Evolutionary conservation across 30 jellyfish, hydroid and myxozoan species (phyloP), one percentile per base, ranked within the genome.

Genomic region (Aurelia sp.): DNA sequence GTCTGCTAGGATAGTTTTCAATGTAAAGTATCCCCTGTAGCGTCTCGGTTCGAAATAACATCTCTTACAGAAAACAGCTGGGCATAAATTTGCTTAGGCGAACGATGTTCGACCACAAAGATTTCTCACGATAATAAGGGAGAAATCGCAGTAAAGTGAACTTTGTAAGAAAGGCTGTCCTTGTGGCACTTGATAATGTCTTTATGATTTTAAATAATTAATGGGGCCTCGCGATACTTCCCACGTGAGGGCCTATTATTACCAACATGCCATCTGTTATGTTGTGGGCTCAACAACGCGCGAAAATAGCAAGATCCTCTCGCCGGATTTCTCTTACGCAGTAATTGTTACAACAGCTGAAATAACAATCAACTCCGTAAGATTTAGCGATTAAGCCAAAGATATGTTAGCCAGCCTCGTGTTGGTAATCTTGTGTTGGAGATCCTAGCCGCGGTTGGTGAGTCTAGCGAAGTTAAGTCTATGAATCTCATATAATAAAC

Each of bases 181-280:
- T 70, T 70, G 81, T 70, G 81, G 81, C 63, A 73, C 21, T 19
- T 73, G 84, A 73, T 73, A 73, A 73, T 60, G 50, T 73, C 33
- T 73, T n/a, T 15, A 19, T 50, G 30, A 37, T 44, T 48, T 22
- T 79, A 63, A 64, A 79, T 79, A 59, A 79, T 79, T 79, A 27
- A 79, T 79, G 20, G 51, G 62, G 73, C 51, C 52, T 37, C 57
- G 44, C 81, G 89, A 79, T 66, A 79, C 70, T 16, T 62, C 19
- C 70, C 89, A 79, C 76, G 89, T 79, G 89, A 79, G 37, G 65
- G 77, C 73, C 73, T 57, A 50, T 44, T 58, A n/a, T 60, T 52
- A 64, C 20, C 78, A n/a, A 63, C 89, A 30, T 23, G 48, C 68
- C 83, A 72, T 72, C 83, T 72, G 83, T 61, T 50, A 8, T 72